Conservation (phyloP, 2,888 invertebrate genomes). For the Hydriomena furcata region DNA sequence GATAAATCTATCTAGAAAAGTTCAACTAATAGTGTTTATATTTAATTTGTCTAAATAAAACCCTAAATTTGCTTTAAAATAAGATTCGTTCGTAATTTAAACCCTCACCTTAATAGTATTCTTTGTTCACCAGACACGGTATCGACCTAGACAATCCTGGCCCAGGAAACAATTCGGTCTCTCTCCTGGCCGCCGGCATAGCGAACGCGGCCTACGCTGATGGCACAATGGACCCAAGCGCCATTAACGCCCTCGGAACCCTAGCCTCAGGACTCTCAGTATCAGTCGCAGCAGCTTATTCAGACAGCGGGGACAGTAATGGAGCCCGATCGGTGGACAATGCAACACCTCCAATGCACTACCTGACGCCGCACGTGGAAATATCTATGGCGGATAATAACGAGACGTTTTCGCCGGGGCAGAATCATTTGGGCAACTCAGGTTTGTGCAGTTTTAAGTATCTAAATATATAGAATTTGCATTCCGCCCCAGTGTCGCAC, state of each 20-base stretch:
- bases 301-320: conserved; percentile 93
- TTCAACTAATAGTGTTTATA: too few relatives aligned
- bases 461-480: background rate
- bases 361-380: conserved; percentile 95
- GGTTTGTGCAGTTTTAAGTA: conserved; percentile 40
- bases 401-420: conserved; percentile 85
- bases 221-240: conserved; percentile 77
- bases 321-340: conserved; percentile 92
- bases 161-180: conserved; percentile 90
- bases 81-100: too few relatives aligned
- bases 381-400: conserved; percentile 94
- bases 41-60: too few relatives aligned
- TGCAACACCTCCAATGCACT: conserved; percentile 95
- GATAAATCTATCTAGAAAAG: too few relatives aligned
- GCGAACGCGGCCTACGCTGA: conserved; percentile 84
- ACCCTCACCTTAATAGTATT: background rate
- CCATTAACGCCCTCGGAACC: conserved; percentile 80
- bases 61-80: too few relatives aligned
- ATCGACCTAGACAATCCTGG: conserved; percentile 96
- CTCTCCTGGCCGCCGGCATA: conserved; percentile 87
- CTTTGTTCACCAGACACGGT: conserved; percentile 86
- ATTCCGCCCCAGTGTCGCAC: too few relatives aligned
- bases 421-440: conserved; percentile 70
- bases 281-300: conserved; percentile 88
- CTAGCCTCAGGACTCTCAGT: conserved; percentile 86